Evolutionary conservation across 2,113 vertebrate species (phyloP).

Genomic region (Heterocephalus glaber): DNA sequence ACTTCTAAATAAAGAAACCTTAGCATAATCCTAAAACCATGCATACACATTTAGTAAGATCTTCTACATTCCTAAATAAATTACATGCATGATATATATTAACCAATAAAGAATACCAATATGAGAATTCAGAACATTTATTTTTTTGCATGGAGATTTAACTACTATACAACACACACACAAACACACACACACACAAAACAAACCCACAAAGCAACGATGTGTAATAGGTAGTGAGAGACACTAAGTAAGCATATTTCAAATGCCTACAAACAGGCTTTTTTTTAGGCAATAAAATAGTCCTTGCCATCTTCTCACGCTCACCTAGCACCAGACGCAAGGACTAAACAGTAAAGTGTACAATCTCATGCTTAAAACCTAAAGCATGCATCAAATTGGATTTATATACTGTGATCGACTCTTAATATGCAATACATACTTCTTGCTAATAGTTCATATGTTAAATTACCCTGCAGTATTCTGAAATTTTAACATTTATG

Average conservation of each 20-base stretch:
- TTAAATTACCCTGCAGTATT: conserved; percentile 76
- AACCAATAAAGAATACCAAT: conserved; percentile 79
- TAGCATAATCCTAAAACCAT: conserved; percentile 77
- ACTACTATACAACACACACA: conserved; percentile 69
- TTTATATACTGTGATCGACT: conserved; percentile 74
- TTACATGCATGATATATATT: conserved; percentile 82
- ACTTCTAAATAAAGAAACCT: conserved; percentile 64
- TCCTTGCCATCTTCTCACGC: conserved; percentile 83
- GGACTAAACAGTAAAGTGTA: conserved; percentile 82
- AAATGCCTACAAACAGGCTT: conserved; percentile 57
- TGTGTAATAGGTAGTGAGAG: conserved; percentile 71
- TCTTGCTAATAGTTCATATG: conserved; percentile 57
- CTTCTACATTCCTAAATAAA: conserved; percentile 80
- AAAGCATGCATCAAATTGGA: conserved; percentile 83
- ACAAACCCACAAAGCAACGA: conserved; percentile 71
- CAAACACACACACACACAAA: conserved; percentile 66
- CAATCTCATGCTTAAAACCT: conserved; percentile 83
- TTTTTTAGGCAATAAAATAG: conserved; percentile 79
- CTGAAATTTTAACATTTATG: conserved; percentile 71
- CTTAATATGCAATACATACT: conserved; percentile 74
- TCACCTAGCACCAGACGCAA: conserved; percentile 87
- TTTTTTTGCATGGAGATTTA: conserved; percentile 72
- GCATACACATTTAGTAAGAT: conserved; percentile 75
- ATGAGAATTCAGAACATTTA: conserved; percentile 78
- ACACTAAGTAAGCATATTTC: conserved; percentile 67